Percentiles rank a stretch among this genome's conserved stretches.
These are phyloP conservation scores for Trachelipus rathkii DNA, from an alignment of 1,140 invertebrate genomes.

Conservation along the genomic window DNA sequence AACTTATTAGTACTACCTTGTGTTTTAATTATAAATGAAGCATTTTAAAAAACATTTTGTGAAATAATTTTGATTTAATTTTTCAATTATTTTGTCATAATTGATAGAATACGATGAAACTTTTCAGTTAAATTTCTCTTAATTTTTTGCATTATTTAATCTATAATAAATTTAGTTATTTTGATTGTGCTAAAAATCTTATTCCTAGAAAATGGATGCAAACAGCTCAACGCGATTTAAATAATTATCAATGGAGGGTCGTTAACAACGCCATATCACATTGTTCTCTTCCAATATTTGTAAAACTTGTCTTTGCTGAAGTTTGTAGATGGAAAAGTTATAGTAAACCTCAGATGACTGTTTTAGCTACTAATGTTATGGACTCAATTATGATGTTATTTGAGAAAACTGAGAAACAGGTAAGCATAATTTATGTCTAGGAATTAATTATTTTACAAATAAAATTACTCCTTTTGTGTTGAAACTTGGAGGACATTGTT, in stretches of 20 bases:
- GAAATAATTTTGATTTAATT: no score
- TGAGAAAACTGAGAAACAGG: conserved; percentile 87
- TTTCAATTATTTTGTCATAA: no score
- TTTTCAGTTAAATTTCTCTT: no score
- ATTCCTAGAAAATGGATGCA: conserved; percentile 79
- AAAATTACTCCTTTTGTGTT: no score
- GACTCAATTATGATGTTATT: conserved; percentile 97
- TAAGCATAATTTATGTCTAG: conserved; percentile 44
- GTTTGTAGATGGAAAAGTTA: conserved; percentile 95
- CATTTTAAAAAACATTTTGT: no score
- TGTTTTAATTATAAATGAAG: no score
- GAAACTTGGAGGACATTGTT: no score
- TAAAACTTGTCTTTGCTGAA: conserved; percentile 94
- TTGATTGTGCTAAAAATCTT: background rate
- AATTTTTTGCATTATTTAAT: no score
- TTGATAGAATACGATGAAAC: no score
- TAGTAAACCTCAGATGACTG: conserved; percentile 85
- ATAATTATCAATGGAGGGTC: conserved; percentile 88
- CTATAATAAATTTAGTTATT: no score
- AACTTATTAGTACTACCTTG: no score
- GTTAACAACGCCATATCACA: conserved; percentile 84
- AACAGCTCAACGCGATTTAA: conserved; percentile 79
- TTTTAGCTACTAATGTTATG: conserved; percentile 89
- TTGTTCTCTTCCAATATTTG: conserved; percentile 94
- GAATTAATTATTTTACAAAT: no score